phyloP scores from a whole-genome alignment of 2,888 invertebrate species.

The Dasysyrphus tricinctus region DNA sequence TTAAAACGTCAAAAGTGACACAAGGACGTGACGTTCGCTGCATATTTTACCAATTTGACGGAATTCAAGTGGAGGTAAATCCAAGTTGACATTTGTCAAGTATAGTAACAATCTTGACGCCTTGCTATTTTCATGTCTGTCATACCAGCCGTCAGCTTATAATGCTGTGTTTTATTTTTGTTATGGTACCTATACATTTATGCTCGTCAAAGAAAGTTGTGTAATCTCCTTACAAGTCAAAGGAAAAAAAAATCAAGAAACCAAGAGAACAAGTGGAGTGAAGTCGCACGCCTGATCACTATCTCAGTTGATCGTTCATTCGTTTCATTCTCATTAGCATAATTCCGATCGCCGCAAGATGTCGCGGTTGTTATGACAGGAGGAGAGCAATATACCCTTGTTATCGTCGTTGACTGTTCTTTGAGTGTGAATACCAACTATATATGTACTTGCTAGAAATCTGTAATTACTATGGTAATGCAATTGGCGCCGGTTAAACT shows the following conservation, averaged over 20 bases:
- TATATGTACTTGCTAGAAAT: not conserved
- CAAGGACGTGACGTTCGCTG: constrained; percentile 17
- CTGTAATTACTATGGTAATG: constrained; percentile 72
- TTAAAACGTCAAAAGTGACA: constrained; percentile 14
- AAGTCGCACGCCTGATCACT: constrained; percentile 42
- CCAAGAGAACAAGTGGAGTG: constrained; percentile 28
- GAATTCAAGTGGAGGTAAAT: constrained; percentile 4
- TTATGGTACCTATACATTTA: not conserved
- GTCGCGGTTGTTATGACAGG: constrained; percentile 68
- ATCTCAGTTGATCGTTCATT: constrained; percentile 64
- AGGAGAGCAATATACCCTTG: constrained; percentile 57
- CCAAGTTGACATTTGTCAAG: constrained; percentile 50
- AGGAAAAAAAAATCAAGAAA: not conserved
- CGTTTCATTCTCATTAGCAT: constrained; percentile 62
- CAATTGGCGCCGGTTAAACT: constrained; percentile 65
- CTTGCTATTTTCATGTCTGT: constrained; percentile 11
- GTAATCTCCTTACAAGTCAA: constrained; percentile 28
- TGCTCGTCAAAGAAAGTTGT: constrained; percentile 48
- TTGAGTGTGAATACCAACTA: constrained; percentile 12
- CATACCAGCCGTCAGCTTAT: constrained; percentile 1
- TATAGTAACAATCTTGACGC: constrained; percentile 6
- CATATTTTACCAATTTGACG: constrained; percentile 39
- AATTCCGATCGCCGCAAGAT: constrained; percentile 73
- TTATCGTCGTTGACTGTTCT: constrained; percentile 34
- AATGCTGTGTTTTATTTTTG: not conserved